Base-by-base conservation (phyloP, 1,140 invertebrate species). In the Leptopilina boulardi region DNA sequence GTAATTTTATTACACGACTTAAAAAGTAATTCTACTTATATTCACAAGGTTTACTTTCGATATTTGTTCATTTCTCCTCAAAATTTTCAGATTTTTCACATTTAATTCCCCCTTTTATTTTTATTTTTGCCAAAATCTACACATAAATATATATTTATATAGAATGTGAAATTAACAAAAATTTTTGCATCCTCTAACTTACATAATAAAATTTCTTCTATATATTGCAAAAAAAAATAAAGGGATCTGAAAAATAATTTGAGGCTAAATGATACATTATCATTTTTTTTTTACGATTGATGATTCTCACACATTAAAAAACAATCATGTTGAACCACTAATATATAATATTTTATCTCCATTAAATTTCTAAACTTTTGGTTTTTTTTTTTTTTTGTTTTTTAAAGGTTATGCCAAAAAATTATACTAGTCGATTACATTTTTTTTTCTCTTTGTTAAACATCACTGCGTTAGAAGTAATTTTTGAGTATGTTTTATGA, bases 11-110 rank as follows among this genome's bases (percentile, higher is more conserved):
- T 51, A 51, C 47, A 51, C 18, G 15, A 18, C 18, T 18, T 51
- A 51, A 51, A n/a, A 15, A 51, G n/a, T 51, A 51, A 51, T 51
- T 18, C 47, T n/a, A 51, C n/a, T 51, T 51, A 51, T 47, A 47
- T 51, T 51, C 47, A 51, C 47, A 51, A 51, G 13, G 5, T 38
- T 38, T 51, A 51, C 47, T 51, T 51, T 51, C 47, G 47, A 51
- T 51, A 51, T 51, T 51, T 51, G 1, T 18, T 51, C 15, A 51
- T 51, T n/a, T 51, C 3, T 18, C 47, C 47, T 51, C 47, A 51
- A 51, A 51, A 51, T 47, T 47, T 47, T 47, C 47, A 51, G 0
- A 18, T 5, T 18, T 51, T 51, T 18, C 6, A n/a, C 18, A 51
- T 51, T 51, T 47, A 47, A 47, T 47, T 13, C 3, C 15, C 18